Evolutionary conservation across 2,113 vertebrate species (phyloP), one percentile per base, ranked within the genome.

Genomic region (Crotalus helleri): DNA sequence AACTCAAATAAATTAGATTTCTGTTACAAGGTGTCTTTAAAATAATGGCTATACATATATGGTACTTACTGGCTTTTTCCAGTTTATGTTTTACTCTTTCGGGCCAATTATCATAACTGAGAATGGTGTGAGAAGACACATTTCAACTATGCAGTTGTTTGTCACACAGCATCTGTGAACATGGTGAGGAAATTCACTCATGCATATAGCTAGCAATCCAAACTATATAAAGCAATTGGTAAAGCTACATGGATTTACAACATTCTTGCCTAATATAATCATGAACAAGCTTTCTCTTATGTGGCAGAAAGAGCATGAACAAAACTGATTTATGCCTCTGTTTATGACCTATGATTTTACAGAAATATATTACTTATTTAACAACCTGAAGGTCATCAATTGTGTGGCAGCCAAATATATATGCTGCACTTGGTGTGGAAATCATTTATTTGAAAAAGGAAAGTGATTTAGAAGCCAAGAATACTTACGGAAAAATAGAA

Each of bases 401-500:
- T 90, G 7, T 87, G 61, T 85, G 0, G 5, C 13, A 90, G 1
- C 93, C 5, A 29, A n/a, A 89, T 51, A 24, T 5, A 0, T 61
- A 3, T 86, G 92, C 61, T 95, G 86, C 93, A 93, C 54, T 90
- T 12, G 3, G n/a, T 58, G 26, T 46, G 9, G 51, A 29, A 89
- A 93, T 90, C 57, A 59, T 33, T 93, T 74, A 0, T 55, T 64
- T 93, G 55, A 94, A 94, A 93, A 24, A 92, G 90, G 0, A 81
- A 96, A 93, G 26, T 89, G 1, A n/a, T 53, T 94, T 92, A 95
- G n/a, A 96, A 91, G 94, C 21, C 55, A 95, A 94, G 26, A 92
- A 96, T 91, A 93, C 19, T 93, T 93, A 54, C 39, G 57, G 96
- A 95, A 90, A 94, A 54, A 95, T 94, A 92, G 94, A 95, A 85